Evolutionary conservation across 2,797 vertebrate genomes (phyloP).

Genomic region (Carduelis carduelis): DNA sequence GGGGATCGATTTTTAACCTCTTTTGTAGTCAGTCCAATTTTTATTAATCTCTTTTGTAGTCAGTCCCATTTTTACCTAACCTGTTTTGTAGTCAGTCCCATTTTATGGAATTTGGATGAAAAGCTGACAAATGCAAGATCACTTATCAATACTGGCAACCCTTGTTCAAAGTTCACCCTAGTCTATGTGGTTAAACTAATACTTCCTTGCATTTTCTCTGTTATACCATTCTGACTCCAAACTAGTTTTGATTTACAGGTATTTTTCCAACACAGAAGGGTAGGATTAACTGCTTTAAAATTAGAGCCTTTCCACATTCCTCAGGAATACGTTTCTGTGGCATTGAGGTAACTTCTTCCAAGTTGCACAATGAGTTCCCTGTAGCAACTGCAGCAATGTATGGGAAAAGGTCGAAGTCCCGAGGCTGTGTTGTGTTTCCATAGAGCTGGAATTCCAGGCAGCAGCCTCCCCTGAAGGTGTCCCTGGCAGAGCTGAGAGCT

Average conservation of each 20-base stretch:
- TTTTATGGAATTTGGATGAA: background rate
- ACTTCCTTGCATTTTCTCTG: background rate
- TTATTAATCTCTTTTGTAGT: background rate
- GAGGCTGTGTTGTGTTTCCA: slow-evolving; percentile 23
- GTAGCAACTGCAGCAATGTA: background rate
- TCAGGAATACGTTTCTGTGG: background rate
- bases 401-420: background rate
- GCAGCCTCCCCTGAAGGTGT: background rate
- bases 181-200: background rate
- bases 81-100: background rate
- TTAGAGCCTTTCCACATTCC: background rate
- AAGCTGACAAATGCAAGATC: background rate
- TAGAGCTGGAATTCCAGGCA: background rate
- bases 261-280: background rate
- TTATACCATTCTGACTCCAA: background rate
- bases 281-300: background rate
- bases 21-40: background rate
- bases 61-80: background rate
- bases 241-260: background rate
- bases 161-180: background rate
- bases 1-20: background rate
- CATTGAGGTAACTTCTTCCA: slow-evolving; percentile 12
- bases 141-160: background rate
- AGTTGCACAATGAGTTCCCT: background rate
- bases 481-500: background rate